A percentile compares a stretch with the other conserved stretches of the same genome.
Evolutionary conservation across 2,113 vertebrate species (phyloP).

Genomic region (Tragelaphus buxtoni): DNA sequence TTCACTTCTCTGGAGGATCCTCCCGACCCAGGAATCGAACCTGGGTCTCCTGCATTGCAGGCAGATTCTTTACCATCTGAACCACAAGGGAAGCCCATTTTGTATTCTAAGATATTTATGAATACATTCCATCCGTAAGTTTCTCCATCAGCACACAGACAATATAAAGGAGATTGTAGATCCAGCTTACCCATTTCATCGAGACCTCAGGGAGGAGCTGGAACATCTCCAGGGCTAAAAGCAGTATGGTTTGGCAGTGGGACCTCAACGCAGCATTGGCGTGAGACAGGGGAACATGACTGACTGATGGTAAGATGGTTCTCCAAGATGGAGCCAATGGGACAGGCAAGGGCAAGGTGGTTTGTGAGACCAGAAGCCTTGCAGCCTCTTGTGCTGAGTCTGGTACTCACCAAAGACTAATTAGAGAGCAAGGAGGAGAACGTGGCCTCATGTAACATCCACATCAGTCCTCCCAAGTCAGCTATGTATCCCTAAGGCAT

Average conservation of each 20-base stretch:
- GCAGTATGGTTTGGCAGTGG: background rate
- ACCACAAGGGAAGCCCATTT: background rate
- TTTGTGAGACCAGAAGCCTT: background rate
- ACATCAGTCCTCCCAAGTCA: background rate
- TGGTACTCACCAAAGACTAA: background rate
- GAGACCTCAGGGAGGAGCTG: background rate
- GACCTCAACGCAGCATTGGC: background rate
- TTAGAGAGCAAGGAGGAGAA: background rate
- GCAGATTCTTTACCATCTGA: background rate
- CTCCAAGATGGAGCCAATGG: background rate
- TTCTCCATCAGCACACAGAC: background rate
- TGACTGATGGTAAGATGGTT: background rate
- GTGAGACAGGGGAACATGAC: background rate
- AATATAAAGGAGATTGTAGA: background rate
- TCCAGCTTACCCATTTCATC: background rate
- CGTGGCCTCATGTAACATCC: background rate
- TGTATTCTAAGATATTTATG: background rate
- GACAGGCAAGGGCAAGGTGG: background rate
- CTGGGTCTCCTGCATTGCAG: background rate
- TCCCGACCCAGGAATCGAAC: background rate
- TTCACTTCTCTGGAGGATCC: background rate
- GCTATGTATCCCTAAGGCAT: background rate
- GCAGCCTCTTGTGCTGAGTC: background rate
- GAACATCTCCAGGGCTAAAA: background rate
- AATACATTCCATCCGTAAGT: background rate